Percentiles rank a stretch among this genome's conserved stretches.
These are phyloP conservation scores for Pachypanchax playfairii DNA, from an alignment of 2,113 vertebrate species.

Conservation along the genomic window DNA sequence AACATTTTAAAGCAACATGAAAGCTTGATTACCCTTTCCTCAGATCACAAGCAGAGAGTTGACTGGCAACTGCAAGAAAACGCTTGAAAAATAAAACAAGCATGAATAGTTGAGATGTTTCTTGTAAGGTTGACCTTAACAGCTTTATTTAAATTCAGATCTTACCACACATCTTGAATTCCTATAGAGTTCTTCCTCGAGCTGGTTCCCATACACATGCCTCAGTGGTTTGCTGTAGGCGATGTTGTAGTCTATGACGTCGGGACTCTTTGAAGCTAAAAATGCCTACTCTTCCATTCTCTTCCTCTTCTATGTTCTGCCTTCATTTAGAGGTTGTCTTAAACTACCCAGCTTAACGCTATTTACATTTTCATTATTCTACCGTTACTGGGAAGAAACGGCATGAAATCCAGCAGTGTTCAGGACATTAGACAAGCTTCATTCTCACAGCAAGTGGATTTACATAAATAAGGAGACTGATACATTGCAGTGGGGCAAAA, in stretches of 20 bases:
- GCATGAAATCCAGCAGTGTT: constrained; percentile 78
- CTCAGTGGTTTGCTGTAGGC: constrained; percentile 42
- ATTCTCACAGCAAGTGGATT: constrained; percentile 78
- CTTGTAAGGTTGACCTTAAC: constrained; percentile 37
- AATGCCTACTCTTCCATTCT: constrained; percentile 28
- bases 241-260: constrained; percentile 43
- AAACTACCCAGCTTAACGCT: constrained; percentile 77
- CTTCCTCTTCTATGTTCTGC: constrained; percentile 34
- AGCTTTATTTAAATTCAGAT: constrained; percentile 38
- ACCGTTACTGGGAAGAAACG: constrained; percentile 74
- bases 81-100: constrained; percentile 8
- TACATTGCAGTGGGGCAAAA: constrained; percentile 54
- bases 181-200: constrained; percentile 30
- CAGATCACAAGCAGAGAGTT: constrained; percentile 16
- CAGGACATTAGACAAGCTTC: constrained; percentile 79
- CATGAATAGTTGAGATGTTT: constrained; percentile 54
- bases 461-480: constrained; percentile 78
- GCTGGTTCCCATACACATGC: constrained; percentile 50
- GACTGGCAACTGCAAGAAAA: constrained; percentile 36
- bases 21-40: constrained; percentile 40
- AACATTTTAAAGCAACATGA: constrained; percentile 27
- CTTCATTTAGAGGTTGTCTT: constrained; percentile 79
- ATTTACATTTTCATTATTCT: constrained; percentile 82
- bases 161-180: constrained; percentile 45
- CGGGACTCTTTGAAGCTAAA: constrained; percentile 52